Conservation (phyloP, 2,888 invertebrate genomes). For the Dorcus hopei region DNA sequence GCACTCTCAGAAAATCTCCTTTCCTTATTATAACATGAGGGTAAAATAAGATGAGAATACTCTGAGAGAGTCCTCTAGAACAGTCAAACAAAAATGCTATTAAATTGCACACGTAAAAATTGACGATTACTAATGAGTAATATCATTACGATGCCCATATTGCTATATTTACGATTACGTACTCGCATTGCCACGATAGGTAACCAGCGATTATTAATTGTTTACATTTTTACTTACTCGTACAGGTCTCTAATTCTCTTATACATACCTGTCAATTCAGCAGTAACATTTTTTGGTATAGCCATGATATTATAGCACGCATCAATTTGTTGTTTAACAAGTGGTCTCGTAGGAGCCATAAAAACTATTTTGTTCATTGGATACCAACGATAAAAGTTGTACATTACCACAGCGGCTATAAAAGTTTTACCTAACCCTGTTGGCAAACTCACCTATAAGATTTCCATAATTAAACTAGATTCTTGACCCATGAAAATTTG, state of each 20-base stretch:
- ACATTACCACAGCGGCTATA: conserved; percentile 96
- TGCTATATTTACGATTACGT: no score
- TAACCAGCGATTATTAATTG: no score
- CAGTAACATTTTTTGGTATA: conserved; percentile 74
- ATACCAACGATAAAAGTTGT: conserved; percentile 92
- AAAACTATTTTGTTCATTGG: conserved; percentile 82
- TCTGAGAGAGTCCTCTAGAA: no score
- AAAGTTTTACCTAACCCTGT: conserved; percentile 94
- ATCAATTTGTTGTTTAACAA: conserved; percentile 90
- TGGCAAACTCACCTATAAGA: conserved; percentile 58
- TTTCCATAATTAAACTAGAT: background rate
- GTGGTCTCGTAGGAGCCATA: conserved; percentile 89
- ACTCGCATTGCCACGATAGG: no score
- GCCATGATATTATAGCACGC: conserved; percentile 91
- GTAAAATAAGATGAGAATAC: no score
- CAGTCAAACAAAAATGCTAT: no score
- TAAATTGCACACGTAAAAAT: no score
- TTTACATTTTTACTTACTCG: no score
- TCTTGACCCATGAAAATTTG: no score
- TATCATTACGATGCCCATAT: no score
- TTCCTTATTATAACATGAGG: no score
- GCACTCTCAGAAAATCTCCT: background rate
- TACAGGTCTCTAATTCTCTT: background rate
- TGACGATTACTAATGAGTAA: no score
- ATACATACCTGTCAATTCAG: conserved; percentile 79